Evolutionary conservation across 2,888 invertebrate genomes (phyloP), one percentile per base, ranked within the genome.

Genomic region (Scaptomyza tumidula): DNA sequence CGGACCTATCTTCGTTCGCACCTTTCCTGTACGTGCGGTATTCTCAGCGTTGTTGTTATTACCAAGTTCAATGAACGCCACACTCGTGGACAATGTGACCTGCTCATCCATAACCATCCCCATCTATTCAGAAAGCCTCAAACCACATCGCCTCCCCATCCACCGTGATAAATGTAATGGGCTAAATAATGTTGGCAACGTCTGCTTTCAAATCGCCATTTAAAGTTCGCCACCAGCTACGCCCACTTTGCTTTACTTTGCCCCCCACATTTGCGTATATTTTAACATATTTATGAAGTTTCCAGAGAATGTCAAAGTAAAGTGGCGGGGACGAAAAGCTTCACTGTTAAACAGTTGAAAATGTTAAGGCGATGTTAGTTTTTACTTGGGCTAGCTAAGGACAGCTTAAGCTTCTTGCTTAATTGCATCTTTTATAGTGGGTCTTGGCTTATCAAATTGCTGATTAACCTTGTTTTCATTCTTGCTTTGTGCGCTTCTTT

Each of bases 301-400:
- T 74, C n/a, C 19, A 35, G 29, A 62, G 59, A 78, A 78, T 75
- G 83, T 82, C 78, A 79, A 79, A 59, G 59, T 65, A 53, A 56
- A 71, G 61, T 62, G 61, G 27, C 19, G 14, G 39, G 0, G 39
- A 10, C 14, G 16, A 50, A 58, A 68, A 66, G 64, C 54, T 66
- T 16, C 52, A 37, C 41, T 65, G 67, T 65, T 65, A 65, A 45
- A 19, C 31, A 37, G 16, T 46, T 35, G 24, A 13, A 19, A 53
- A 29, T 69, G 55, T 50, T 41, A 60, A 13, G 2, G 41, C 24
- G 14, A 52, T 70, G 59, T 43, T 67, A 44, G 5, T 4, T 24
- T 4, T 24, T 1, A 7, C 24, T 29, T 24, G 3, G 45, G 9
- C 52, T 14, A 48, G 35, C 55, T 29, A 54, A 57, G 71, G 24